Base-by-base conservation (phyloP, 2,797 vertebrate species). In the Chrysocyon brachyurus region DNA sequence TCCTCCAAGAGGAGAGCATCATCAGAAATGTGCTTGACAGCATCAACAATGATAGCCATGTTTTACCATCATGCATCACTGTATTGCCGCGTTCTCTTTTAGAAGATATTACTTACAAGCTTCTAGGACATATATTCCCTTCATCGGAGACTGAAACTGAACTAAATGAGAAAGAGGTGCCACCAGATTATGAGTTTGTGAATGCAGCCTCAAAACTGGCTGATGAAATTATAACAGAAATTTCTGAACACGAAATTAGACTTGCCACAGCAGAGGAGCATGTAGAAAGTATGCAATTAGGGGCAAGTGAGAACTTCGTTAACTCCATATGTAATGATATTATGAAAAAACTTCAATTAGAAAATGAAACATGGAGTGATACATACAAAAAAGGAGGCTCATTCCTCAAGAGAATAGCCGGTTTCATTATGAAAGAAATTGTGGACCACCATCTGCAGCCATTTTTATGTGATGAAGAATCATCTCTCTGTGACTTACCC, bases 381-480 rank as follows among this genome's bases (percentile, higher is more conserved):
- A 33, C 56, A 72, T 59, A 19, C 36, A 94, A 97, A 78, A 93
- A 52, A 9, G 78, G 92, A 83, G 36, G 79, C 59, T 87, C 79
- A 14, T 91, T 96, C 26, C 92, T 97, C 31, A 77, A 61, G 14
- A 91, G 77, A 83, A 87, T 96, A 73, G 79, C 77, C 68, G 83
- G 89, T 57, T 96, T 96, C 56, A 91, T 96, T 64, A 94, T 94
- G 24, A 93, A 96, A 26, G 96, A 94, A 95, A 96, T 96, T 91
- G 77, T 92, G 40, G 61, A 83, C 90, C 56, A 77, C 57, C 36
- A 87, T 87, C 78, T 93, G 73, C 66, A 73, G 52, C 86, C 94
- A 82, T 82, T 97, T 96, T 61, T 94, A 90, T 46, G 72, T 83
- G 86, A 94, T 26, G 83, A 96, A 94, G n/a, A 90, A 52, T 90